A percentile compares a stretch with the other conserved stretches of the same genome.
phyloP scores from a whole-genome alignment of 1,140 invertebrate genomes.

The Rhynchophorus ferrugineus region DNA sequence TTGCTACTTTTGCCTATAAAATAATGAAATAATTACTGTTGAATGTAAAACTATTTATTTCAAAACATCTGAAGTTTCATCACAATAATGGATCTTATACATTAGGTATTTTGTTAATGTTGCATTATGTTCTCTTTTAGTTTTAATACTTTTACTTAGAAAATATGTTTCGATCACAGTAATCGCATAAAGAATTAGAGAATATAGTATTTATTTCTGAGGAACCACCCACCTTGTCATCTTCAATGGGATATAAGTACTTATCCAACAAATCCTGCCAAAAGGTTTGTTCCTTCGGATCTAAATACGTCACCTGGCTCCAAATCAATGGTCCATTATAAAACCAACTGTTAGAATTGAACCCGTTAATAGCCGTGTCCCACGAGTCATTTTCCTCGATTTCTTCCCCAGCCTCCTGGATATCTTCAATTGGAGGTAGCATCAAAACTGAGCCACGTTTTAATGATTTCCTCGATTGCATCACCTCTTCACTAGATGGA shows the following conservation, averaged over 20 bases:
- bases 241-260: slow-evolving; percentile 64
- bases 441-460: neutral
- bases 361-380: slow-evolving; percentile 23
- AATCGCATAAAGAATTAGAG: neutral
- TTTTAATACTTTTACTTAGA: neutral
- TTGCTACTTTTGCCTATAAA: slow-evolving; percentile 47
- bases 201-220: neutral
- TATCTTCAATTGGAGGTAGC: neutral
- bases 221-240: slow-evolving; percentile 26
- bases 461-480: neutral
- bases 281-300: slow-evolving; percentile 56
- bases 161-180: neutral
- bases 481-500: neutral
- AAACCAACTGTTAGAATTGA: slow-evolving; percentile 50
- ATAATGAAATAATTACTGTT: too few species aligned
- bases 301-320: slow-evolving; percentile 54
- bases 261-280: slow-evolving; percentile 66
- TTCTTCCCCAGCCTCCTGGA: slow-evolving; percentile 12
- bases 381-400: slow-evolving; percentile 11
- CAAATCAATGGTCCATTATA: slow-evolving; percentile 57
- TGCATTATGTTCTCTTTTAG: neutral
- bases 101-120: neutral
- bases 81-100: neutral
- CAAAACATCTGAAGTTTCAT: neutral
- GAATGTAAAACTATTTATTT: neutral